Evolutionary conservation across 30 jellyfish, hydroid and myxozoan genomes (phyloP), one percentile per base, ranked within the genome.

Genomic region (Cassiopea andromeda): DNA sequence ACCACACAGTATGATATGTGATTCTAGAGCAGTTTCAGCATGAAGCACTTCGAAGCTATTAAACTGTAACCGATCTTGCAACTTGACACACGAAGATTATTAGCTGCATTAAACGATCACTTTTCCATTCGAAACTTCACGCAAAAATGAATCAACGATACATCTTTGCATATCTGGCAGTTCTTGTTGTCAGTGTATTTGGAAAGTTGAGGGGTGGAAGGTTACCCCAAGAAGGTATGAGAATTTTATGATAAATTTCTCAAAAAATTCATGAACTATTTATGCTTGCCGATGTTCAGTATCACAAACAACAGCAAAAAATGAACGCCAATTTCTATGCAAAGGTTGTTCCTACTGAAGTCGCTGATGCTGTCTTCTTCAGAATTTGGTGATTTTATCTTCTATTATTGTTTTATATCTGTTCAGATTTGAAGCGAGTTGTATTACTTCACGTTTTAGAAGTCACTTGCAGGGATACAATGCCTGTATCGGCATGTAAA

Each of bases 401-500:
- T 54, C 64, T 3, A 54, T 3, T 54, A 3, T 54, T 3, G 7
- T 54, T 10, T 54, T 10, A 10, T 54, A 6, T 0, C 12, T 54
- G 12, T 10, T 54, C 12, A 54, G 7, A 6, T 3, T 6, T 54
- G 12, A 54, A 54, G 12, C 12, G 64, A 54, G 7, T 54, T 54
- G 64, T 10, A 3, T 54, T 14, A 5, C 8, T 5, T 0, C 27
- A 64, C 38, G 38, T 64, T 27, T 43, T 43, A 75, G 84, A 27
- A 75, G 13, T 60, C 6, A 64, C 50, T 4, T 79, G 88, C 60
- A 49, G 2, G 18, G 90, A 82, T 47, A 19, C 69, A 7, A 47
- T 38, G 54, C 81, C 90, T 46, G 83, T 16, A 8, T 10, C n/a
- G 49, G 38, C 38, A 10, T 82, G 90, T 61, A 9, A 43, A 15